These are phyloP conservation scores for Tetheella fluctuosa DNA, from an alignment of 2,888 invertebrate species.

Conservation along the genomic window DNA sequence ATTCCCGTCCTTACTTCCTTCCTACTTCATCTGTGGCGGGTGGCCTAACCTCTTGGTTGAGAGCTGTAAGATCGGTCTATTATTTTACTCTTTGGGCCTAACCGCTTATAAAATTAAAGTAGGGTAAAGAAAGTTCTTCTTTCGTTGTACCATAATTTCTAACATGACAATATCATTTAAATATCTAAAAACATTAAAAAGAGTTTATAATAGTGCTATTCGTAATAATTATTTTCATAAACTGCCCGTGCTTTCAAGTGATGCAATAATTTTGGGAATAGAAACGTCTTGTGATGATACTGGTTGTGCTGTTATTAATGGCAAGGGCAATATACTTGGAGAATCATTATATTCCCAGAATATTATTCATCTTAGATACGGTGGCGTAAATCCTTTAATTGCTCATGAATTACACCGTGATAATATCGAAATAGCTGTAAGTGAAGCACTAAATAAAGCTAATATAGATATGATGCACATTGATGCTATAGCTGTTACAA, in stretches of 20 bases:
- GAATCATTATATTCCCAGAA: conserved; percentile 94
- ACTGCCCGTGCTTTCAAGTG: conserved; percentile 14
- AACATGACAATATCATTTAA: neutral
- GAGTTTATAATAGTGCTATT: neutral
- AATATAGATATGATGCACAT: conserved; percentile 85
- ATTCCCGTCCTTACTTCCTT: too few relatives aligned
- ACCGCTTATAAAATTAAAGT: too few relatives aligned
- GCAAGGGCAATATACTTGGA: conserved; percentile 88
- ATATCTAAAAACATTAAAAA: neutral
- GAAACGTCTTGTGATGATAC: conserved; percentile 99
- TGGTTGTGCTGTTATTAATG: conserved; percentile 93
- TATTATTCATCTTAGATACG: conserved; percentile 87
- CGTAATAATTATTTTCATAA: conserved; percentile 19
- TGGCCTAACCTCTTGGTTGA: too few relatives aligned
- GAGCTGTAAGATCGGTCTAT: too few relatives aligned
- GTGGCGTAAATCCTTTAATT: conserved; percentile 95
- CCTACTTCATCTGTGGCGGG: too few relatives aligned
- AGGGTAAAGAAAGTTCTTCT: too few relatives aligned
- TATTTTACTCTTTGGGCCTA: too few relatives aligned
- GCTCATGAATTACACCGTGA: conserved; percentile 92
- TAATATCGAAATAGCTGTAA: conserved; percentile 90
- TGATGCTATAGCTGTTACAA: conserved; percentile 96
- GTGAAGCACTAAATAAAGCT: conserved; percentile 86
- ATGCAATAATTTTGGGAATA: conserved; percentile 89
- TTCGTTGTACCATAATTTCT: too few relatives aligned